Evolutionary conservation across 2,113 vertebrate genomes (phyloP).

Genomic region (Sinosuthora webbiana): DNA sequence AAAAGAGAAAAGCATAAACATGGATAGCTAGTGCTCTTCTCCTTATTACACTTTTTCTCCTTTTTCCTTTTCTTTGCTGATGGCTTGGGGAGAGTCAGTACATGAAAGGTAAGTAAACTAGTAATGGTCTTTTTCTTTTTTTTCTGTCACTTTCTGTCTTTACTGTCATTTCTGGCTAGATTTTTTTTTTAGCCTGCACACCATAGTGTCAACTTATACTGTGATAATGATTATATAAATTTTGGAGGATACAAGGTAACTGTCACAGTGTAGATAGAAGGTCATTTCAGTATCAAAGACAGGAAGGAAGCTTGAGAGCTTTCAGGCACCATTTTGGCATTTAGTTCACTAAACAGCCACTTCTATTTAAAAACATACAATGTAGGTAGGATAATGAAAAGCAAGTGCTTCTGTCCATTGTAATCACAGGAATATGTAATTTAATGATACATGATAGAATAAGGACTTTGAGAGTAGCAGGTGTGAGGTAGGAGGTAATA

Average conservation of each 20-base stretch:
- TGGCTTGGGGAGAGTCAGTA: neutral
- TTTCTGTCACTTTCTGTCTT: neutral
- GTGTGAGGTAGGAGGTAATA: neutral
- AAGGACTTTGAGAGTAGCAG: neutral
- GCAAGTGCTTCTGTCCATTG: neutral
- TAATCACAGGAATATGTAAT: neutral
- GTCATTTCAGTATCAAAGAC: neutral
- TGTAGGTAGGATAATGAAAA: neutral
- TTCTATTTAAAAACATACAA: neutral
- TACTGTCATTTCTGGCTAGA: neutral
- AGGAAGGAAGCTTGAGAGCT: neutral
- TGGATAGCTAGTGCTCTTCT: neutral
- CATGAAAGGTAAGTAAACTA: neutral
- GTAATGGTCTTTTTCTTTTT: neutral
- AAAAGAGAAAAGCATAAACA: neutral
- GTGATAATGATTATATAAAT: neutral
- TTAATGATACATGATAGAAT: neutral
- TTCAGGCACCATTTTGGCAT: neutral
- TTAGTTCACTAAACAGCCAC: neutral
- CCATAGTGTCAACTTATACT: neutral
- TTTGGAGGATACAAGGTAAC: neutral
- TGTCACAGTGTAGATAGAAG: neutral
- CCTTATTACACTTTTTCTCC: conserved; percentile 11
- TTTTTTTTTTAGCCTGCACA: neutral
- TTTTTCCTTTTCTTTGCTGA: conserved; percentile 9